Percentiles rank a stretch among this genome's conserved stretches.
These are phyloP conservation scores for Sciaenops ocellatus DNA, from an alignment of 2,797 vertebrate species.

Conservation along the genomic window DNA sequence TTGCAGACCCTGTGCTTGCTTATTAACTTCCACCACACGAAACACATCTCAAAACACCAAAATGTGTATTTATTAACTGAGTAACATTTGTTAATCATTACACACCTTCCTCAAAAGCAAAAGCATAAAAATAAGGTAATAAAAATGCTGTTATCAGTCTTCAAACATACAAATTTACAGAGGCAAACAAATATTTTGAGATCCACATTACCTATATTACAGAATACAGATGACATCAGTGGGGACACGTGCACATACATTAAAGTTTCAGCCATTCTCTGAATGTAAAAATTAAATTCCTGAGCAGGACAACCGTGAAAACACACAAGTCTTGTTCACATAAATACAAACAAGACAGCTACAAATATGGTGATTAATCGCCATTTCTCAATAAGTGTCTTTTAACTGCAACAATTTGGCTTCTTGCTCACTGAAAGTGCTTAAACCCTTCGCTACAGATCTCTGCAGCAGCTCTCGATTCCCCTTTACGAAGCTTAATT, in stretches of 20 bases:
- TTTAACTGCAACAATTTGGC: slow-evolving; percentile 44
- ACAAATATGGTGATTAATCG: slow-evolving; percentile 21
- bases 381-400: slow-evolving; percentile 32
- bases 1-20: slow-evolving; percentile 41
- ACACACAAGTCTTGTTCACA: slow-evolving; percentile 25
- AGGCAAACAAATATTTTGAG: slow-evolving; percentile 15
- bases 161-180: slow-evolving; percentile 31
- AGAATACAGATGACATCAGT: slow-evolving; percentile 43
- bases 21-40: slow-evolving; percentile 2
- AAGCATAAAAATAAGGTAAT: slow-evolving; percentile 55
- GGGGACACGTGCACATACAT: slow-evolving; percentile 53
- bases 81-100: slow-evolving; percentile 52
- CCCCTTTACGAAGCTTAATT: neutral
- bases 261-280: slow-evolving; percentile 18
- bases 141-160: slow-evolving; percentile 33
- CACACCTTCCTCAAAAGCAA: slow-evolving; percentile 59
- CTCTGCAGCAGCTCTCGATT: slow-evolving; percentile 37
- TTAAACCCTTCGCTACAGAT: slow-evolving; percentile 26
- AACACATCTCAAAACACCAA: slow-evolving; percentile 55
- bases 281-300: slow-evolving; percentile 74
- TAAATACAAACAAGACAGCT: slow-evolving; percentile 48
- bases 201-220: slow-evolving; percentile 35
- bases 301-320: slow-evolving; percentile 70
- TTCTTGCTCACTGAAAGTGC: slow-evolving; percentile 57
- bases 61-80: slow-evolving; percentile 74